A percentile compares a stretch with the other conserved stretches of the same genome.
Conservation (phyloP, 2,797 vertebrate species). For the Cryptoprocta ferox region DNA sequence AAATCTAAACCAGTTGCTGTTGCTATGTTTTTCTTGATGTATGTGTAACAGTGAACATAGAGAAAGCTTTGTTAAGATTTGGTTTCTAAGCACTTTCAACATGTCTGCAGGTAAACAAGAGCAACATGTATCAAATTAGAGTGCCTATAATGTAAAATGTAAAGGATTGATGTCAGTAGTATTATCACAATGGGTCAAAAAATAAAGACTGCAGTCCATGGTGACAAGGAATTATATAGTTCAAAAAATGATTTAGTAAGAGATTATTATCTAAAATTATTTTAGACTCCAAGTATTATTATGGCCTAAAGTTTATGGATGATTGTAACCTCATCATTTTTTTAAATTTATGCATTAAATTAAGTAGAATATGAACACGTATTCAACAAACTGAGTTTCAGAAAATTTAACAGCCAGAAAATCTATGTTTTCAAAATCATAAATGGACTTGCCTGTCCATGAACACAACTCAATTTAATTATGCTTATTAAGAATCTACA, state of each 20-base stretch:
- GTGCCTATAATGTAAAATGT: background rate
- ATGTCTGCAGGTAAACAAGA: background rate
- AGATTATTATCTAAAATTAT: background rate
- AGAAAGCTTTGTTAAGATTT: background rate
- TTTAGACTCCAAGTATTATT: background rate
- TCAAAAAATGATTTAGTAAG: background rate
- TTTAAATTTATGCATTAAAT: background rate
- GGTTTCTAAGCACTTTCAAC: background rate
- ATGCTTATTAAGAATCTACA: background rate
- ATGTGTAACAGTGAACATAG: background rate
- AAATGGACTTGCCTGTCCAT: background rate
- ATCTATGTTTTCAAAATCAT: background rate
- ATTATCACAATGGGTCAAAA: background rate
- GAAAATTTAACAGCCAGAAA: background rate
- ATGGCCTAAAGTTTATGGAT: background rate
- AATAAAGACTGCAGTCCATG: background rate
- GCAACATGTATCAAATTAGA: background rate
- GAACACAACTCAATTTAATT: background rate
- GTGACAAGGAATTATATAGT: background rate
- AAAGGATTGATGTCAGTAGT: background rate
- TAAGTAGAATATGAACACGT: background rate
- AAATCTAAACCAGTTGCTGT: background rate
- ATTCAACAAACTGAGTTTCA: background rate
- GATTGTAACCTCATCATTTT: background rate
- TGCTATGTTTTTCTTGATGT: background rate